Conservation (phyloP, 2,113 vertebrate genomes). For the Rhea pennata region DNA sequence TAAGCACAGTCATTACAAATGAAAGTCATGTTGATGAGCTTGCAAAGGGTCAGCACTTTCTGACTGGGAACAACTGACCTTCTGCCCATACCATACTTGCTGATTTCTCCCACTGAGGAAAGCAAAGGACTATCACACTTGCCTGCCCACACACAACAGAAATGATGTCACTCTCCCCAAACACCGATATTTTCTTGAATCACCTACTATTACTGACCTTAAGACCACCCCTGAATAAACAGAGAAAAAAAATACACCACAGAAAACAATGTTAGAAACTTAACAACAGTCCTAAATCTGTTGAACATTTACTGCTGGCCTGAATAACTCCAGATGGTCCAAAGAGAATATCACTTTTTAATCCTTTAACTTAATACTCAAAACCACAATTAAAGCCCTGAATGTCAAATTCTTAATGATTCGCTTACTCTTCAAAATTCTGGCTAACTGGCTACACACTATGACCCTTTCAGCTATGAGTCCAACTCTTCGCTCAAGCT, state of each 20-base stretch:
- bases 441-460: constrained; percentile 66
- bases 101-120: constrained; percentile 60
- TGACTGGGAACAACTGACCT: constrained; percentile 61
- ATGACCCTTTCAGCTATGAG: constrained; percentile 63
- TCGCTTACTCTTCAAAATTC: constrained; percentile 75
- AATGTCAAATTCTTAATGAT: constrained; percentile 74
- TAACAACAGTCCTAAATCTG: constrained; percentile 51
- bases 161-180: constrained; percentile 59
- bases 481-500: constrained; percentile 66
- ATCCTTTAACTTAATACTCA: constrained; percentile 61
- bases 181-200: constrained; percentile 61
- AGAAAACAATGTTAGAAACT: constrained; percentile 52
- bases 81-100: constrained; percentile 39
- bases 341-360: constrained; percentile 69
- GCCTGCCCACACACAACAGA: constrained; percentile 63
- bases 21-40: constrained; percentile 64
- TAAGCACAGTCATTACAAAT: constrained; percentile 67
- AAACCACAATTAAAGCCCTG: constrained; percentile 75
- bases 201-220: constrained; percentile 63
- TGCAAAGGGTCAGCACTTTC: constrained; percentile 69
- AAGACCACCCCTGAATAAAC: constrained; percentile 71
- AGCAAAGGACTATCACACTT: constrained; percentile 49
- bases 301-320: constrained; percentile 62
- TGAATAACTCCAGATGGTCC: constrained; percentile 72
- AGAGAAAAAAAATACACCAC: not conserved